phyloP scores from a whole-genome alignment of 1,140 invertebrate genomes.

The Pseudoatta argentina region DNA sequence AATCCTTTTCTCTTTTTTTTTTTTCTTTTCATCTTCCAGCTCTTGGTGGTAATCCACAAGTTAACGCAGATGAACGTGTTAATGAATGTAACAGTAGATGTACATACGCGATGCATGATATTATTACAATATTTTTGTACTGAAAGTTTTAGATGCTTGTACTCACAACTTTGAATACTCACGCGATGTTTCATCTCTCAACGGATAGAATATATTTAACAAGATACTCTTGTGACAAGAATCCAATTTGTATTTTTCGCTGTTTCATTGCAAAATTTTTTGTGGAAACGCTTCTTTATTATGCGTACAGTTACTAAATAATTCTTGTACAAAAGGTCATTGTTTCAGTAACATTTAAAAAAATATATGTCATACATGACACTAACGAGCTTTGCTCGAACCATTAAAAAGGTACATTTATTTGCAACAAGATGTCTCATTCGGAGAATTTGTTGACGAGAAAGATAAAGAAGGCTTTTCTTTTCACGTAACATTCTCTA shows the following conservation, averaged over 20 bases:
- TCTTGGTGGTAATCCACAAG: slow-evolving; percentile 21
- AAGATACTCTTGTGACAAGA: slow-evolving; percentile 16
- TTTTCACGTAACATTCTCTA: slow-evolving; percentile 12
- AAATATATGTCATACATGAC: neutral
- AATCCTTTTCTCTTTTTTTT: neutral
- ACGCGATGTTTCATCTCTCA: slow-evolving; percentile 31
- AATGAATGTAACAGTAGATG: slow-evolving; percentile 27
- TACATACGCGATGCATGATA: slow-evolving; percentile 29
- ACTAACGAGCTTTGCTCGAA: slow-evolving; percentile 1
- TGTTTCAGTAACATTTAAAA: slow-evolving; percentile 4
- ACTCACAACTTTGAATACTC: slow-evolving; percentile 50
- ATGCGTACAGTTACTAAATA: slow-evolving; percentile 17
- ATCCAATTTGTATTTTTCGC: neutral
- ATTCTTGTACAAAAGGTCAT: slow-evolving; percentile 13
- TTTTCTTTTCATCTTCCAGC: neutral
- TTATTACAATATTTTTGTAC: slow-evolving; percentile 48
- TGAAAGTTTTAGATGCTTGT: slow-evolving; percentile 50
- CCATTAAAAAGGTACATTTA: slow-evolving; percentile 19
- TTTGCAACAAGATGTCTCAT: neutral
- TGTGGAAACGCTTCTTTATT: neutral
- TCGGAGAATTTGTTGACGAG: neutral
- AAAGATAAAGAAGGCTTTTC: neutral
- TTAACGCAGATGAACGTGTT: slow-evolving; percentile 25
- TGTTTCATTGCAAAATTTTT: slow-evolving; percentile 34
- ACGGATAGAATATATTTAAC: neutral